Base-by-base conservation (phyloP, 2,888 invertebrate species). In the Saturnia pavonia region DNA sequence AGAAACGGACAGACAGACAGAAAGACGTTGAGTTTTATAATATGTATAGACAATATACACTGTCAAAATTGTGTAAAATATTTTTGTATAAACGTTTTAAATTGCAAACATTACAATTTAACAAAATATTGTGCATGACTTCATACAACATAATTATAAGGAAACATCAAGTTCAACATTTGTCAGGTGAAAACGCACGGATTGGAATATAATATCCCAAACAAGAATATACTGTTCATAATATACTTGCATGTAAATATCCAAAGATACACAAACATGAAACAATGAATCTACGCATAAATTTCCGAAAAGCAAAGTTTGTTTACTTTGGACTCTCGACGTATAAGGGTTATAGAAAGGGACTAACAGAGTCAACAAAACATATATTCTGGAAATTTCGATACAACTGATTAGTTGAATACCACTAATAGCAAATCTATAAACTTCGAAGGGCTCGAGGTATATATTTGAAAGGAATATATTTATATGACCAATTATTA, bases 211-310 rank as follows among this genome's bases (percentile, higher is more conserved):
- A 22, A 22, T n/a, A 54, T 22, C 54, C 19, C 54, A 22, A 54
- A 54, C 22, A 60, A 60, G 27, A 27, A 60, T 60, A 25, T 60
- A 60, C n/a, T n/a, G n/a, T n/a, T n/a, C n/a, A n/a, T n/a, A n/a
- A n/a, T n/a, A n/a, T n/a, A n/a, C n/a, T n/a, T n/a, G n/a, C n/a
- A n/a, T 19, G 3, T 14, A 0, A 60, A 25, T 12, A 60, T 27
- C 57, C 27, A 60, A 57, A 57, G 25, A 57, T 57, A 57, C 25
- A 27, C 57, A 57, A 57, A 57, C 57, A 25, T 57, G 25, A 57
- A 60, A 60, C 14, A 60, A 60, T 27, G 57, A 4, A 34, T 34
- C 34, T 60, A 60, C 57, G 27, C 57, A 27, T 60, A 14, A 60
- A 60, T 60, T 60, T 60, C 25, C 27, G 57, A 60, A 60, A 60